These are phyloP conservation scores for Ophioninae sp. DNA, from an alignment of 2,888 invertebrate genomes.

Conservation along the genomic window DNA sequence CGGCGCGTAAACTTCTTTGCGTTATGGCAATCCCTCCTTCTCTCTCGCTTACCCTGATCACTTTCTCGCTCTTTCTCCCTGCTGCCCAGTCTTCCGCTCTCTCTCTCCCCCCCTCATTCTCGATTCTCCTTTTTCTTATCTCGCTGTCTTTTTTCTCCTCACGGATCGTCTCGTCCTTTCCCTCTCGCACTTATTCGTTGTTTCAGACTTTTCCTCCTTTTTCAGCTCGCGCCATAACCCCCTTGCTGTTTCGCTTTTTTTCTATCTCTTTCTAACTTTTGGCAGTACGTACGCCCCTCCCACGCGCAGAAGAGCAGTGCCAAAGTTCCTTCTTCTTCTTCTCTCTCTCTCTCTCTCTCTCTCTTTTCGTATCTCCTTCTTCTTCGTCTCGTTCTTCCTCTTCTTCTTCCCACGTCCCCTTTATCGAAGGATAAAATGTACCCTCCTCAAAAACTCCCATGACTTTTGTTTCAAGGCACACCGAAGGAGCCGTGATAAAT, in stretches of 20 bases:
- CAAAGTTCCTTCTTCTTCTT: conserved; percentile 29
- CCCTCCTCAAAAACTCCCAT: conserved; percentile 75
- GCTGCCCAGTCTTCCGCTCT: conserved; percentile 51
- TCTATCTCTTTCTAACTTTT: conserved; percentile 20
- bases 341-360: conserved; percentile 20
- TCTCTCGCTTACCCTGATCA: conserved; percentile 46
- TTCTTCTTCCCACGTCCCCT: conserved; percentile 63
- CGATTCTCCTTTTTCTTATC: not conserved
- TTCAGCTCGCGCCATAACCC: conserved; percentile 3
- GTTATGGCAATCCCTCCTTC: conserved; percentile 70
- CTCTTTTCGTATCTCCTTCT: not conserved
- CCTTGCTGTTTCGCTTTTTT: conserved; percentile 4
- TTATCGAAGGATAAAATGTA: conserved; percentile 63
- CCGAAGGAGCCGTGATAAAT: conserved; percentile 78
- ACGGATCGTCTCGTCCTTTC: not conserved
- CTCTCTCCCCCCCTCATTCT: conserved; percentile 20
- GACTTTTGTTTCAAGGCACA: conserved; percentile 79
- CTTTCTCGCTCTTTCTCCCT: conserved; percentile 68
- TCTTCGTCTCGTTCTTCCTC: conserved; percentile 35
- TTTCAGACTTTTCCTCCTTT: not conserved
- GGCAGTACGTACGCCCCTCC: conserved; percentile 39
- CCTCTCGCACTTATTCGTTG: not conserved
- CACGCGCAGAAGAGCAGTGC: conserved; percentile 33
- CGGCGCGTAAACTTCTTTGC: conserved; percentile 80
- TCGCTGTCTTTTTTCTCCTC: conserved; percentile 40